phyloP scores from a whole-genome alignment of 2,888 invertebrate species.

The Trichogramma evanescens region DNA sequence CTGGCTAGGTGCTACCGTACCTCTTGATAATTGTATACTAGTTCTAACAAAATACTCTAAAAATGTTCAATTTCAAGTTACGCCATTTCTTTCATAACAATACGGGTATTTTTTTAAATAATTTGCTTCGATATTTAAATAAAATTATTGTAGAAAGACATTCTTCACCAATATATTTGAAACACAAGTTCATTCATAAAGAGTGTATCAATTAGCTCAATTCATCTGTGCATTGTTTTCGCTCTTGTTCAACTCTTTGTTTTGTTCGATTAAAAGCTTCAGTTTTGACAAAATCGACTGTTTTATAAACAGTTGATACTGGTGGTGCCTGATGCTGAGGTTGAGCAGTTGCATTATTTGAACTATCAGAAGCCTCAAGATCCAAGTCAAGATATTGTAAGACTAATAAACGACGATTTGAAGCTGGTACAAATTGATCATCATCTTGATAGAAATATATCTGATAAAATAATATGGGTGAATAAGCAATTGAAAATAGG shows the following conservation, averaged over 20 bases:
- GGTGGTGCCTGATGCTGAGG: constrained; percentile 46
- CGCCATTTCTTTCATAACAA: too few species aligned
- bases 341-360: constrained; percentile 40
- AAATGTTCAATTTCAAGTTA: constrained; percentile 12
- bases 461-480: constrained; percentile 20
- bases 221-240: constrained; percentile 48
- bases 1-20: too few species aligned
- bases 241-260: constrained; percentile 68
- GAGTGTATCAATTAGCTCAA: constrained; percentile 27
- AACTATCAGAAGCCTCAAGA: constrained; percentile 54
- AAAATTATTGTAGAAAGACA: too few species aligned
- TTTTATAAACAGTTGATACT: constrained; percentile 70
- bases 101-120: too few species aligned
- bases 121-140: too few species aligned
- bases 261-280: constrained; percentile 84
- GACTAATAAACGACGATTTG: constrained; percentile 41
- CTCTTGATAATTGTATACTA: constrained; percentile 7
- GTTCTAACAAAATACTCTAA: constrained; percentile 10
- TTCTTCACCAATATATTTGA: too few species aligned
- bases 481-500: background rate
- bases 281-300: constrained; percentile 89
- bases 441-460: constrained; percentile 40
- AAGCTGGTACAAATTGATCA: constrained; percentile 31
- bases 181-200: background rate
- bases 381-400: constrained; percentile 85